Conservation (phyloP, 2,797 vertebrate genomes). For the Picus viridis region DNA sequence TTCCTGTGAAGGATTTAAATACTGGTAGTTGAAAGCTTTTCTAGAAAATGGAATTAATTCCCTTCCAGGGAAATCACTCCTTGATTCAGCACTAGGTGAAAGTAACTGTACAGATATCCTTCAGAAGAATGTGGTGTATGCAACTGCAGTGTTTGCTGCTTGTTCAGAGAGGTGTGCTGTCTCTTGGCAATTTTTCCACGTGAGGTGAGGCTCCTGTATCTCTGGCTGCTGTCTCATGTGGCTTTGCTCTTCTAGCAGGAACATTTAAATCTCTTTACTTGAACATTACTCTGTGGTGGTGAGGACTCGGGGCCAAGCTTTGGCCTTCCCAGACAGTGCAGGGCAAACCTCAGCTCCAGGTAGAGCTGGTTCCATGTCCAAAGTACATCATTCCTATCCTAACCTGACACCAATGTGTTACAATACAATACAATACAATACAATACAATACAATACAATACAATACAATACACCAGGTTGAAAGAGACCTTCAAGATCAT, state of each 20-base stretch:
- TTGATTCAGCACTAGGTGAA: background rate
- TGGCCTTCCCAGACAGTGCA: background rate
- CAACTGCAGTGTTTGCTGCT: background rate
- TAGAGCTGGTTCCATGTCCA: background rate
- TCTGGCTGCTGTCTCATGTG: background rate
- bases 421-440: too few relatives aligned
- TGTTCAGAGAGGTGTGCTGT: rapidly evolving
- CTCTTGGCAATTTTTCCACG: background rate
- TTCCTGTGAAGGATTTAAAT: rapidly evolving
- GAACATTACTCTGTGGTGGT: too few relatives aligned
- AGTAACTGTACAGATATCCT: background rate
- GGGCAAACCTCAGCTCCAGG: background rate
- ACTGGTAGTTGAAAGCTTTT: background rate
- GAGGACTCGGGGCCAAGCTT: background rate
- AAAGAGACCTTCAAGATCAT: too few relatives aligned
- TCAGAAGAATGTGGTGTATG: background rate
- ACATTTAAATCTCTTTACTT: background rate
- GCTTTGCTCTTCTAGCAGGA: background rate
- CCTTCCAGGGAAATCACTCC: background rate
- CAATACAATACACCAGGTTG: too few relatives aligned
- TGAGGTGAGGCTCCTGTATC: background rate
- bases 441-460: too few relatives aligned
- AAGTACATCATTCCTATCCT: background rate
- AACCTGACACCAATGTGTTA: background rate
- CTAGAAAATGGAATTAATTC: background rate